phyloP scores from a whole-genome alignment of 2,797 vertebrate species.

The Melanotaenia pygmaea region DNA sequence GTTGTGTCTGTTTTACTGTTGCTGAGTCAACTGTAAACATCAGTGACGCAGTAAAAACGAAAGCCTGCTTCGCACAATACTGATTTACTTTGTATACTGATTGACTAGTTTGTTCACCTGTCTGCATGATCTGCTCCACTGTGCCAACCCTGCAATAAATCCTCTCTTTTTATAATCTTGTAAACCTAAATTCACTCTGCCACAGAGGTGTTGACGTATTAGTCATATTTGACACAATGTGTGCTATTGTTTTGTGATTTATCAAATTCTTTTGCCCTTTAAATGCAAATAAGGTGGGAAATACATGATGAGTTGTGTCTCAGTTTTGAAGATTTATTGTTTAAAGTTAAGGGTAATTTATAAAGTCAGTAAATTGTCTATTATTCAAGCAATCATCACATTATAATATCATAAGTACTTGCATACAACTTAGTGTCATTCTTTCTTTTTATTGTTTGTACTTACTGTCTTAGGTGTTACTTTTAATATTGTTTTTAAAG shows the following conservation, averaged over 20 bases:
- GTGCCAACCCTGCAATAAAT: constrained; percentile 8
- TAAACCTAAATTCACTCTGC: not conserved
- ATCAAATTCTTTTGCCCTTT: not conserved
- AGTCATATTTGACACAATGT: not conserved
- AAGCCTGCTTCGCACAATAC: constrained; percentile 8
- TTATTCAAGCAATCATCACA: constrained; percentile 6
- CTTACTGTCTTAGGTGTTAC: not conserved
- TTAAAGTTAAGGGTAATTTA: not conserved
- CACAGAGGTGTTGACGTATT: not conserved
- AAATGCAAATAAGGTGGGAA: not conserved
- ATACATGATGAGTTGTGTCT: not conserved
- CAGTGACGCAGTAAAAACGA: constrained; percentile 4
- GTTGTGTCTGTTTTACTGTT: constrained; percentile 5
- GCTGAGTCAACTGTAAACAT: constrained; percentile 21
- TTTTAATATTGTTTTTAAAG: not conserved
- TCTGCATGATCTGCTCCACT: not conserved
- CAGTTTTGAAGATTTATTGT: not conserved
- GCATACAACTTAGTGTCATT: not conserved
- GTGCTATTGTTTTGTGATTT: not conserved
- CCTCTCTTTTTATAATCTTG: not conserved
- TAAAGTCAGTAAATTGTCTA: not conserved
- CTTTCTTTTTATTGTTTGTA: not conserved
- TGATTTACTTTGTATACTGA: not conserved
- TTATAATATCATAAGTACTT: not conserved
- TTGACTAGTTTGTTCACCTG: constrained; percentile 30